phyloP scores from a whole-genome alignment of 1,140 invertebrate genomes.

The Calephelis nemesis region DNA sequence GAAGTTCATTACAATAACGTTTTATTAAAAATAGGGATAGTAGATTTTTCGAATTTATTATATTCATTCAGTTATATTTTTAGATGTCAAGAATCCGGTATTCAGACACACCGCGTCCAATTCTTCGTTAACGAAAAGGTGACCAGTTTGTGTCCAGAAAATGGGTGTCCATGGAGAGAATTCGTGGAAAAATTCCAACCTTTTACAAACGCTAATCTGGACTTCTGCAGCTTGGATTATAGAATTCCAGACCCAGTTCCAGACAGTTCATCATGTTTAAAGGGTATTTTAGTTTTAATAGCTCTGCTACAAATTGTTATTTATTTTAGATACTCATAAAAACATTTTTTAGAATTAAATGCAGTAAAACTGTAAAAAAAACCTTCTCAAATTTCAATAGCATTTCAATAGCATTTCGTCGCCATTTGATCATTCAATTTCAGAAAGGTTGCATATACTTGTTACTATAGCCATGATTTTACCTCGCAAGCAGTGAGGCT shows the following conservation, averaged over 20 bases:
- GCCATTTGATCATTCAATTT: no score
- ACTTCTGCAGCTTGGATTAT: constrained; percentile 47
- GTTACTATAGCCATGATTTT: no score
- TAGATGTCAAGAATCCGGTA: constrained; percentile 44
- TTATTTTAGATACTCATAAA: not conserved
- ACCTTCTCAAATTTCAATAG: no score
- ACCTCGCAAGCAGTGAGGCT: no score
- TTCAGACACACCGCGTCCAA: constrained; percentile 41
- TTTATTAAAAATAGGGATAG: no score
- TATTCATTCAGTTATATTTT: constrained; percentile 13
- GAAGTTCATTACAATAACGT: no score
- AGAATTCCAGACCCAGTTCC: constrained; percentile 21
- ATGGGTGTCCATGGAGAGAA: constrained; percentile 54
- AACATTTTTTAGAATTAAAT: no score
- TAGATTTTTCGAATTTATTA: no score
- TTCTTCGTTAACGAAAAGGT: constrained; percentile 53
- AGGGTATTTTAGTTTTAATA: constrained; percentile 11
- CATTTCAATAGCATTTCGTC: no score
- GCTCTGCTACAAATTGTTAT: not conserved
- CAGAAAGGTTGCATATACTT: no score
- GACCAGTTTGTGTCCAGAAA: constrained; percentile 47
- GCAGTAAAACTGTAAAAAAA: no score
- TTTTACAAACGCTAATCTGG: constrained; percentile 40
- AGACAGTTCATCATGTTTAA: not conserved
- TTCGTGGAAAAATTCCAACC: constrained; percentile 46